Base-by-base conservation (phyloP, 2,797 vertebrate species). In the Poliocrania exsul region DNA sequence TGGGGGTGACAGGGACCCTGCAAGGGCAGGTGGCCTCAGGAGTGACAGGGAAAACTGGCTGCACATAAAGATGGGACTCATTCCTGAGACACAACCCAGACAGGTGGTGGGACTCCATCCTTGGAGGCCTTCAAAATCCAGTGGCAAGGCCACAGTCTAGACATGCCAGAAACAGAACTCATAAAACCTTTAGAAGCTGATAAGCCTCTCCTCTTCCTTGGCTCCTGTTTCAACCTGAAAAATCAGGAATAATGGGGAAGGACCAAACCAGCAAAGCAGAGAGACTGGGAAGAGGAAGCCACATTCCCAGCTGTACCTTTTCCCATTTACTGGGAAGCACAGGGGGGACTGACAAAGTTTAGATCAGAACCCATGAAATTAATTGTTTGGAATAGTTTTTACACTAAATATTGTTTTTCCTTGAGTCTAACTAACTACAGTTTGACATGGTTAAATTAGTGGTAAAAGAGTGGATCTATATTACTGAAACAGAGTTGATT, bases 321-420 rank as follows among this genome's bases (percentile, higher is more conserved):
- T 33, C 33, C n/a, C 49, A 28, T 40, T 64, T 31, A 20, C 21
- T 1, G 0, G 56, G 24, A 42, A 42, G 49, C n/a, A 38, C 21
- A 25, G 57, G 19, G 11, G 16, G 4, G 14, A 51, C 16, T 4
- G 3, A 40, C 16, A 24, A 80, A 62, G 7, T 53, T 74, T 46
- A 60, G 53, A 65, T 51, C 35, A 79, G 33, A 86, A 69, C 15
- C 37, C 47, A 37, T 56, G 37, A 83, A 75, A 62, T 24, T 17
- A n/a, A 61, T 60, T 77, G 26, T 47, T 56, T 92, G 69, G 62
- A 90, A 75, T 37, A 24, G 31, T 58, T 88, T 83, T 74, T 57
- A 54, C 26, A 51, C 72, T 35, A 88, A 58, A 69, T 66, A 29
- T 56, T 53, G 31, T 38, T 62, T 25, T 58, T 83, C 18, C 29